Percentiles rank a stretch among this genome's conserved stretches.
Conservation (phyloP, 2,113 vertebrate species). For the Brachyhypopomus occidentalis region DNA sequence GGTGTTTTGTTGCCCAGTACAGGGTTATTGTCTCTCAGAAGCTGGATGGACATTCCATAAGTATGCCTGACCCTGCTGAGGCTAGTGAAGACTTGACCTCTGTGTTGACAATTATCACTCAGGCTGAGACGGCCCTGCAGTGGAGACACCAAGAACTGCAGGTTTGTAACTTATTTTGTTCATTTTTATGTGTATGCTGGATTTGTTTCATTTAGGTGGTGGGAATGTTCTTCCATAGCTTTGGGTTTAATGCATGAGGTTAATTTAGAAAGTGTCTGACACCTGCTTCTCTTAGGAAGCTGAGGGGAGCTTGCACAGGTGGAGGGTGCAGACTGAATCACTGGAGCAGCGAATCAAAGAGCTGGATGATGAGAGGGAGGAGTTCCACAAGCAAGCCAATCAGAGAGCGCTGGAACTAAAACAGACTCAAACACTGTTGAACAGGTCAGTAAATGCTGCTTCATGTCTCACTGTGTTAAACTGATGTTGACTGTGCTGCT, state of each 20-base stretch:
- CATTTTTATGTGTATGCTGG: background rate
- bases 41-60: constrained; percentile 35
- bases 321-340: constrained; percentile 48
- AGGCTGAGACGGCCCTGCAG: constrained; percentile 67
- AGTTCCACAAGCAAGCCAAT: constrained; percentile 50
- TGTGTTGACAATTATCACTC: constrained; percentile 65
- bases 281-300: constrained; percentile 57
- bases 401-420: constrained; percentile 58
- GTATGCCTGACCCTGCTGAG: constrained; percentile 30
- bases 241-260: too few relatives aligned
- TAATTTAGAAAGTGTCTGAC: too few relatives aligned
- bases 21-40: constrained; percentile 56
- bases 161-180: constrained; percentile 60
- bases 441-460: constrained; percentile 54
- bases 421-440: constrained; percentile 56
- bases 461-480: background rate
- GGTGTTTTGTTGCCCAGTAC: constrained; percentile 54
- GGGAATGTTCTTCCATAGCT: too few relatives aligned
- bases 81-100: constrained; percentile 59
- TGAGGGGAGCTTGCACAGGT: constrained; percentile 49
- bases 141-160: constrained; percentile 66
- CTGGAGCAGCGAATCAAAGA: constrained; percentile 59
- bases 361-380: constrained; percentile 59
- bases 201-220: too few relatives aligned
- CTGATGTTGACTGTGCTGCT: too few relatives aligned